phyloP scores from a whole-genome alignment of 1,140 invertebrate genomes.

The Ephestia elutella region DNA sequence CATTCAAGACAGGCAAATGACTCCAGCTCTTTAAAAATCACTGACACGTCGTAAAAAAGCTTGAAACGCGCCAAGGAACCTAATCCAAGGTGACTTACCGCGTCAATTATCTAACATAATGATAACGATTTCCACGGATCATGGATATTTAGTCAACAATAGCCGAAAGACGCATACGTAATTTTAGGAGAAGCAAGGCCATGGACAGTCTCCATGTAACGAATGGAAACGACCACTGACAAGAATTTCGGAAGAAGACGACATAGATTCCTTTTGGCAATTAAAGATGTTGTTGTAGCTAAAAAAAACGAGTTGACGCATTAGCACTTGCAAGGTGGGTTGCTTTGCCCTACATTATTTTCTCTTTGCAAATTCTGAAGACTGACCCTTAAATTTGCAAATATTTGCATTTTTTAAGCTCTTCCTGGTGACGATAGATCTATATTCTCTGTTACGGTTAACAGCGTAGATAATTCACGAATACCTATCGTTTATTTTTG shows the following conservation, averaged over 20 bases:
- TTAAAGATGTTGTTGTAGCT: not conserved
- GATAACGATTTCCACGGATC: constrained; percentile 56
- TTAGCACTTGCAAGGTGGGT: too few species aligned
- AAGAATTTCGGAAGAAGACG: not conserved
- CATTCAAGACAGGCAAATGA: constrained; percentile 1
- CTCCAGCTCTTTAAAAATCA: constrained; percentile 14
- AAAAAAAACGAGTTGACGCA: too few species aligned
- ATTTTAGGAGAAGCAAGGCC: constrained; percentile 47
- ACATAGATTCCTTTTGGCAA: too few species aligned
- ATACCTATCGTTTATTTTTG: too few species aligned
- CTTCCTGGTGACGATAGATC: too few species aligned
- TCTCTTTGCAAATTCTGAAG: too few species aligned
- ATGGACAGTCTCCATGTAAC: constrained; percentile 9
- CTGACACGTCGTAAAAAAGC: not conserved
- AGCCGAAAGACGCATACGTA: constrained; percentile 30
- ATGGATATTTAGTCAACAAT: constrained; percentile 55
- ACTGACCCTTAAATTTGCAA: too few species aligned
- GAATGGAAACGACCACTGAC: not conserved
- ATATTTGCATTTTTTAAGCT: too few species aligned
- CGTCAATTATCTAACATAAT: constrained; percentile 44
- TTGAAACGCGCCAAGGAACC: constrained; percentile 20
- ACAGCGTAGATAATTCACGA: too few species aligned
- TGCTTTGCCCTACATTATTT: too few species aligned
- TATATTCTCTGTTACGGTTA: too few species aligned
- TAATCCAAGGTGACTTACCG: constrained; percentile 47